Evolutionary conservation across 2,797 vertebrate species (phyloP).

Genomic region (Microhierax caerulescens): DNA sequence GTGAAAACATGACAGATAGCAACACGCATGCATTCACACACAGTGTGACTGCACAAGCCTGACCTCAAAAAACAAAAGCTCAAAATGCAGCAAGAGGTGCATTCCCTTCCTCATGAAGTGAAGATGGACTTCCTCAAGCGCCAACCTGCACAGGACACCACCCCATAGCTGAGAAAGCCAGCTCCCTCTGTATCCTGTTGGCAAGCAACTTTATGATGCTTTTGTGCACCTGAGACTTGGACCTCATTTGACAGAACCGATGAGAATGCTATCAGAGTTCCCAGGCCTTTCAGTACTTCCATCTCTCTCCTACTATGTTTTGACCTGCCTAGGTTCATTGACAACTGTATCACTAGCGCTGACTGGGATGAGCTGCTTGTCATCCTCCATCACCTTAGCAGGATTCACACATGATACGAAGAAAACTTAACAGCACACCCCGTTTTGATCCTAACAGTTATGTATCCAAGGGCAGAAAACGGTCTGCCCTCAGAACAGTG

Average conservation of each 20-base stretch:
- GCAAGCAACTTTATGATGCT: neutral
- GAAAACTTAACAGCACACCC: neutral
- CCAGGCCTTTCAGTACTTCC: neutral
- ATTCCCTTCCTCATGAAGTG: neutral
- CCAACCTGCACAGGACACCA: neutral
- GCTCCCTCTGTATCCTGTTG: neutral
- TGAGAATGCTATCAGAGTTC: neutral
- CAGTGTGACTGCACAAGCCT: neutral
- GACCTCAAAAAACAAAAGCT: neutral
- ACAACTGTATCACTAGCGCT: neutral
- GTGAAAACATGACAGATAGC: neutral
- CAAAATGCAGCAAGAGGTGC: neutral
- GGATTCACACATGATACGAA: neutral
- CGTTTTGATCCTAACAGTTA: accelerated
- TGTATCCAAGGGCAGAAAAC: neutral
- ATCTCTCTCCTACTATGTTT: neutral
- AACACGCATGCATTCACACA: neutral
- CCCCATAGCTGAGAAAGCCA: neutral
- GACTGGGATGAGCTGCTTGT: neutral
- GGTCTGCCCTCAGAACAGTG: neutral
- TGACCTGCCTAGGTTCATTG: neutral
- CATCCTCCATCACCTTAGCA: neutral
- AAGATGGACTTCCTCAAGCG: neutral
- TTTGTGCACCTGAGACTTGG: neutral
- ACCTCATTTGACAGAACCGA: accelerated